These are phyloP conservation scores for Allobates femoralis DNA, from an alignment of 2,797 vertebrate species.

Conservation along the genomic window DNA sequence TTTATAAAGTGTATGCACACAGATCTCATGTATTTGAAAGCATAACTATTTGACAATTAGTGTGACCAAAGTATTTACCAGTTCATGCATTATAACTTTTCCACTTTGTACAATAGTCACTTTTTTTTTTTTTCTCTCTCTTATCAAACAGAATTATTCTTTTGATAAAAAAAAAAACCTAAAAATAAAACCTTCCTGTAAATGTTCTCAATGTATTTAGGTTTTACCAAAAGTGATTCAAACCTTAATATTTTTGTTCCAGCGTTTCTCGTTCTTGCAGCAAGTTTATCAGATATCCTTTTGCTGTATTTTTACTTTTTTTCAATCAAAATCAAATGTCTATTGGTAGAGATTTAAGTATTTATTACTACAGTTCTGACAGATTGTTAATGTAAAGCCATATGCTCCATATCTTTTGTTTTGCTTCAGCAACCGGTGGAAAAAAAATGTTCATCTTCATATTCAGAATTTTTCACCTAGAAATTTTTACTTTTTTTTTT, in stretches of 20 bases:
- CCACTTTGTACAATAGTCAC: slow-evolving; percentile 81
- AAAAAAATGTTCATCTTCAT: slow-evolving; percentile 67
- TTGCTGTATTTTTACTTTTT: slow-evolving; percentile 78
- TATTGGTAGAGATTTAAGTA: slow-evolving; percentile 88
- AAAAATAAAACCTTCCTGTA: slow-evolving; percentile 73
- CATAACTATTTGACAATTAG: slow-evolving; percentile 83
- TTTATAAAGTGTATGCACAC: slow-evolving; percentile 97
- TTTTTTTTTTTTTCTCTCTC: slow-evolving; percentile 75
- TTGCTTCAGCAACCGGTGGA: slow-evolving; percentile 76
- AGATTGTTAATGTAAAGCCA: slow-evolving; percentile 83
- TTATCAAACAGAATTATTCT: slow-evolving; percentile 69
- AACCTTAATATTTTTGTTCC: slow-evolving; percentile 71
- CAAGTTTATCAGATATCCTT: slow-evolving; percentile 85
- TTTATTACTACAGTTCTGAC: slow-evolving; percentile 87
- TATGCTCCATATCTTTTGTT: slow-evolving; percentile 75
- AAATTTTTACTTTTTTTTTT: slow-evolving; percentile 65
- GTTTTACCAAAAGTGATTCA: slow-evolving; percentile 78
- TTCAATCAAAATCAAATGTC: slow-evolving; percentile 81
- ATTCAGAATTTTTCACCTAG: slow-evolving; percentile 70
- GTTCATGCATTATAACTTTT: slow-evolving; percentile 79
- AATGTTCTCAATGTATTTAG: slow-evolving; percentile 81
- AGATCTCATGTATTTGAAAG: slow-evolving; percentile 83
- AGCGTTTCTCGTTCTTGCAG: slow-evolving; percentile 81
- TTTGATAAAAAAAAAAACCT: slow-evolving; percentile 67
- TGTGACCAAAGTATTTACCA: slow-evolving; percentile 87